Evolutionary conservation across 2,888 invertebrate genomes (phyloP), one percentile per base, ranked within the genome.

Genomic region (Sarcophaga rosellei): DNA sequence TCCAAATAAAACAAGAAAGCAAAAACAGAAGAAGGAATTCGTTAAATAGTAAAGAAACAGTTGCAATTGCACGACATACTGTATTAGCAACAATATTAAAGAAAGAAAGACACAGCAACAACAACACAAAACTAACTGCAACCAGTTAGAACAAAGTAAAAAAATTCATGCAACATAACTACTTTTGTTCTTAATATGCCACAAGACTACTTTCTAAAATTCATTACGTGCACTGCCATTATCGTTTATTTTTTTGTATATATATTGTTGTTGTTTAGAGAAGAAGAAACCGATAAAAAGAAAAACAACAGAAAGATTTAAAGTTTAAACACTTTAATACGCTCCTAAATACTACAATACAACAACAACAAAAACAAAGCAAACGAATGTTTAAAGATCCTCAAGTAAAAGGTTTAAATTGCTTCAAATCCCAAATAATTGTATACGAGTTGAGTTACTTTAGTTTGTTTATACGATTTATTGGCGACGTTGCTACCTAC

Each of bases 191-290:
- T 84, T 53, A 74, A 57, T 63, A 45, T 78, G 35, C 74, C 72
- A 77, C 59, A 82, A 75, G 74, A 78, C 81, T 35, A 86, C 86
- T 86, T 86, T 86, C 86, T 86, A 86, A 86, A 86, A 82, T 70
- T 23, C 25, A 62, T 70, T 77, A 44, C 61, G 17, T 53, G 53
- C 17, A 12, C 17, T 12, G 12, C 15, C 15, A 53, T 53, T 53
- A 35, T 53, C 53, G 12, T 53, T 53, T 1, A 17, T 17, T 15
- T 47, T 47, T 47, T 47, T 12, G 3, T 47, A 3, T 10, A 12
- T 47, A 47, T 45, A 65, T 20, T 68, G 1, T 74, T 76, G 57
- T 63, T 81, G 61, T 45, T 35, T 17, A 44, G n/a, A 75, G 70
- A 76, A 23, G 45, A 53, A 53, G 15, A 53, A 53, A 23, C 61